Base-by-base conservation (phyloP, 2,113 vertebrate species). In the Paramisgurnus dabryanus region DNA sequence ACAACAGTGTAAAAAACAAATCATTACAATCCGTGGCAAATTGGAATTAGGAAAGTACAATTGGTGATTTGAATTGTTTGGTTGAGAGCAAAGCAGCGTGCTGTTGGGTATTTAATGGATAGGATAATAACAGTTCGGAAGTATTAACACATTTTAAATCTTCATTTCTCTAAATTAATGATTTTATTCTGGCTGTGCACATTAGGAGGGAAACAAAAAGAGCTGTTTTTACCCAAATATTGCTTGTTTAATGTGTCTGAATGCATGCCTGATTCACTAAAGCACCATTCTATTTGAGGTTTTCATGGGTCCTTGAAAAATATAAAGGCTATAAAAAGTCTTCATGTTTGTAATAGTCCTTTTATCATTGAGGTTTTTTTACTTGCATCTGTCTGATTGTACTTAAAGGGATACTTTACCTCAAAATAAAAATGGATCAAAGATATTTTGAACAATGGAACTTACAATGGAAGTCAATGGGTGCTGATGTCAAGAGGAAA, bases 141-240 rank as follows among this genome's bases (percentile, higher is more conserved):
- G 63, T 17, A 74, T 73, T 72, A 55, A 68, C 58, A 58, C 34
- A 75, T 68, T 79, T 78, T 69, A 57, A 49, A 69, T 58, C 72
- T 13, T 79, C 12, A 27, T 57, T 75, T 66, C 63, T 80, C 34
- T 27, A 49, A 34, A 49, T 64, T 63, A 75, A 64, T 15, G 22
- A 53, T 55, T 72, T 73, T 64, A 65, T 55, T 70, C 55, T 83
- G 65, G 41, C 69, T 73, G 69, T 40, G 71, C 64, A 75, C 55
- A 81, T 79, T 64, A 78, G 72, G 67, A 40, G 64, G 11, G 12
- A 9, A 55, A 34, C 27, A 34, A 34, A 34, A 79, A 67, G 71
- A 76, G 86, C 64, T 17, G 40, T 69, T 78, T 50, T 40, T 66
- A 64, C 39, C 86, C 77, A 88, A 82, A 86, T 87, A 84, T 80